Evolutionary conservation across 2,113 vertebrate species (phyloP), one percentile per base, ranked within the genome.

Genomic region (Alosa alosa): DNA sequence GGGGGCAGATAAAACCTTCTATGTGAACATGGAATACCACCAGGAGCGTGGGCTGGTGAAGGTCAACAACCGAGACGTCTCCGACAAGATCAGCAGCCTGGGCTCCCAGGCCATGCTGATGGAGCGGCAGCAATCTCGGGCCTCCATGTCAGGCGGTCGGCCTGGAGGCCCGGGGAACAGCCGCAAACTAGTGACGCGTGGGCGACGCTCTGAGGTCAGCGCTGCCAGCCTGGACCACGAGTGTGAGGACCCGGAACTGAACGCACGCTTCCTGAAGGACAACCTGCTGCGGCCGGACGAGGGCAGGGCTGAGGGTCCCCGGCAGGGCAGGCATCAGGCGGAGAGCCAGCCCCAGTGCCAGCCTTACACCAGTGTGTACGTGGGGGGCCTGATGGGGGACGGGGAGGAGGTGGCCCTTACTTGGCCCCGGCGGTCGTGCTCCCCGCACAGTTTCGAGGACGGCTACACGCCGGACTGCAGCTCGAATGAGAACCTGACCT

Each of bases 401-500:
- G 95, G 95, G 85, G 97, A 97, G 3, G 97, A 98, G 87, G 96
- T 96, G 88, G 98, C 96, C 88, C 95, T 98, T 68, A 97, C 97
- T 0, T 99, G 98, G 98, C 97, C 98, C 0, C 96, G 97, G 64
- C 95, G 97, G 39, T 99, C 98, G 52, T 97, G 97, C 87, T 99
- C 98, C 0, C 98, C 98, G 0, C 94, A 97, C 7, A 97, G 97
- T 90, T 97, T 98, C 46, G 98, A 99, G 92, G 98, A 99, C 31
- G 95, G 98, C n/a, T 99, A 99, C 92, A 99, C 98, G 0, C 98
- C 98, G 0, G 98, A 99, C 90, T 99, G 98, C 94, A 99, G 98
- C 94, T 99, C 98, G 90, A 99, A 99, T 0, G 98, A 99, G 91
- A 99, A 99, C 94, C 95, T 99, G 90, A 99, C 98, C 0, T 99